These are phyloP conservation scores for Chironomus tentans DNA, from an alignment of 2,888 invertebrate genomes.

Conservation along the genomic window DNA sequence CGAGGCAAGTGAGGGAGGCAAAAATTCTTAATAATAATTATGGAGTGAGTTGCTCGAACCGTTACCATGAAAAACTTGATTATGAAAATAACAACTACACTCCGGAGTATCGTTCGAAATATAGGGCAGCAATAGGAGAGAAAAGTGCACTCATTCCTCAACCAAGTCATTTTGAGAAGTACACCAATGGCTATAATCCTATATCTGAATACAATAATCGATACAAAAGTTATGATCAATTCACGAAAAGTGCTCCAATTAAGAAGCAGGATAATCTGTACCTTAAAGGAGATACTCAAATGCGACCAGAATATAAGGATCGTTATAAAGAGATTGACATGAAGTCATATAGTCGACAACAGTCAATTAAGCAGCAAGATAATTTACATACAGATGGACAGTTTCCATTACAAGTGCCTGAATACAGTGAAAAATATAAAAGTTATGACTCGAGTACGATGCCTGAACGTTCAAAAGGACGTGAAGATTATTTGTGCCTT, in stretches of 20 bases:
- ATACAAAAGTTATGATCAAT: constrained; percentile 40
- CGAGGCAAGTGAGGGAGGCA: background rate
- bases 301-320: constrained; percentile 37
- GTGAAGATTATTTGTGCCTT: constrained; percentile 38
- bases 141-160: constrained; percentile 41
- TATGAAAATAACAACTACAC: constrained; percentile 30
- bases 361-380: constrained; percentile 33
- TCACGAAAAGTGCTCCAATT: constrained; percentile 40
- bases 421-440: constrained; percentile 41
- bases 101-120: constrained; percentile 40
- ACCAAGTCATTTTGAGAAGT: constrained; percentile 36
- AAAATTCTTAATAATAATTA: constrained; percentile 4
- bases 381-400: constrained; percentile 37
- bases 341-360: constrained; percentile 33
- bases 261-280: constrained; percentile 39
- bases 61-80: constrained; percentile 30
- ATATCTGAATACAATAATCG: constrained; percentile 40
- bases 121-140: constrained; percentile 38
- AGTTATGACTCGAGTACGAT: constrained; percentile 39
- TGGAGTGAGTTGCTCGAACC: background rate
- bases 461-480: constrained; percentile 40
- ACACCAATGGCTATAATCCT: constrained; percentile 38
- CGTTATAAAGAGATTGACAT: constrained; percentile 37
- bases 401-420: constrained; percentile 38
- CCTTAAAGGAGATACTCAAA: constrained; percentile 35